phyloP scores from a whole-genome alignment of 2,113 vertebrate species.

The Copsychus sechellarum region DNA sequence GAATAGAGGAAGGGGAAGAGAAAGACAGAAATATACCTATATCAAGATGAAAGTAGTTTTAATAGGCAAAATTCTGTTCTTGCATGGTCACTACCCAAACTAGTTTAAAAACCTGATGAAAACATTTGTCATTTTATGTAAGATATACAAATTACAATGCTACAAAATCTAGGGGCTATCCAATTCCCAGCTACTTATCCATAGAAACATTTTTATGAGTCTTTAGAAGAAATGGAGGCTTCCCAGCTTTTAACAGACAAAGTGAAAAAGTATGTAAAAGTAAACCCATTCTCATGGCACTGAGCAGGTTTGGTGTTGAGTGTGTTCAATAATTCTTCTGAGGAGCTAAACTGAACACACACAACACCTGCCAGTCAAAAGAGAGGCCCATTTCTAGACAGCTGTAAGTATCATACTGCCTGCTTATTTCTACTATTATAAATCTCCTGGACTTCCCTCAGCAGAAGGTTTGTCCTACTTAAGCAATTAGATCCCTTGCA shows the following conservation, averaged over 20 bases:
- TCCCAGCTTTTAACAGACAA: not conserved
- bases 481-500: not conserved
- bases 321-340: not conserved
- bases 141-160: not conserved
- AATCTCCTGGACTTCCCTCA: not conserved
- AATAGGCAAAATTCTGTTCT: not conserved
- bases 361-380: not conserved
- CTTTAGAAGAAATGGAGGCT: not conserved
- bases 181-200: not conserved
- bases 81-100: not conserved
- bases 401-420: not conserved
- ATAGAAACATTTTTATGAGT: not conserved
- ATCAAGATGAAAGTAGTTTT: not conserved
- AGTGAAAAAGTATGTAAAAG: not conserved
- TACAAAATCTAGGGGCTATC: not conserved
- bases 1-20: not conserved
- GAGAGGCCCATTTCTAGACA: not conserved
- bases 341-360: rapidly evolving
- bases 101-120: not conserved
- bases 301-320: rapidly evolving
- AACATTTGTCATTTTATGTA: not conserved
- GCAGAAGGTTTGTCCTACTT: not conserved
- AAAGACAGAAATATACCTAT: not conserved
- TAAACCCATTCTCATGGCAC: not conserved
- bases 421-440: not conserved